Conservation (phyloP, 2,113 vertebrate genomes). For the western clawed frog (Xenopus tropicalis) region DNA sequence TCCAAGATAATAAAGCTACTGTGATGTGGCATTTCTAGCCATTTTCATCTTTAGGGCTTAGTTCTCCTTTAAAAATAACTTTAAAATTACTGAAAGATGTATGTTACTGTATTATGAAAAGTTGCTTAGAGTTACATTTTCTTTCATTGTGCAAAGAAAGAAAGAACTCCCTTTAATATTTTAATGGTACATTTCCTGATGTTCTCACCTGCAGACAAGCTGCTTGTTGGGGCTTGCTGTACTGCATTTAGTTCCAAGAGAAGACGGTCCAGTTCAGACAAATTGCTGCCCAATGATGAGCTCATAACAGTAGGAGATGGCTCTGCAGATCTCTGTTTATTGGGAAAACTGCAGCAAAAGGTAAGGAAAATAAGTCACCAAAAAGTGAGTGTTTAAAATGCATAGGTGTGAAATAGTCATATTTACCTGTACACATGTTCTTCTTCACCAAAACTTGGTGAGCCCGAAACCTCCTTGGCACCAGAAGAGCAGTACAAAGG, state of each 20-base stretch:
- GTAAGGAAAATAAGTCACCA: background rate
- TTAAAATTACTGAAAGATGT: no score
- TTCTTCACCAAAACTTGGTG: conserved; percentile 77
- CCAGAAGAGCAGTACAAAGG: conserved; percentile 60
- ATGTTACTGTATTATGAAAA: no score
- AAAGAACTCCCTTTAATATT: no score
- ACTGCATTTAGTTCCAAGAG: conserved; percentile 92
- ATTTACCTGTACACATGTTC: conserved; percentile 95
- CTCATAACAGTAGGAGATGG: conserved; percentile 83
- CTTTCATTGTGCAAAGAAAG: no score
- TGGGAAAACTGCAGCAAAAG: conserved; percentile 79
- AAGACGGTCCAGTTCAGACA: conserved; percentile 92
- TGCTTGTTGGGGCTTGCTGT: conserved; percentile 78
- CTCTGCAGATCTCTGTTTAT: conserved; percentile 90
- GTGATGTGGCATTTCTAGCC: no score
- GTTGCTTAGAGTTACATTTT: no score
- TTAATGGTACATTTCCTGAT: background rate
- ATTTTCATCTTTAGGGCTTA: no score
- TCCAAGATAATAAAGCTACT: no score
- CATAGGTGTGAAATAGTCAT: background rate
- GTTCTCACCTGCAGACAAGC: conserved; percentile 75
- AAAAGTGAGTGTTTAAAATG: background rate
- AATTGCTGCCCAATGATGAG: conserved; percentile 86
- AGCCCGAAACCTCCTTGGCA: conserved; percentile 71
- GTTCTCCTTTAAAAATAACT: no score